Evolutionary conservation across 2,113 vertebrate genomes (phyloP), one percentile per base, ranked within the genome.

Genomic region (Propithecus coquereli): DNA sequence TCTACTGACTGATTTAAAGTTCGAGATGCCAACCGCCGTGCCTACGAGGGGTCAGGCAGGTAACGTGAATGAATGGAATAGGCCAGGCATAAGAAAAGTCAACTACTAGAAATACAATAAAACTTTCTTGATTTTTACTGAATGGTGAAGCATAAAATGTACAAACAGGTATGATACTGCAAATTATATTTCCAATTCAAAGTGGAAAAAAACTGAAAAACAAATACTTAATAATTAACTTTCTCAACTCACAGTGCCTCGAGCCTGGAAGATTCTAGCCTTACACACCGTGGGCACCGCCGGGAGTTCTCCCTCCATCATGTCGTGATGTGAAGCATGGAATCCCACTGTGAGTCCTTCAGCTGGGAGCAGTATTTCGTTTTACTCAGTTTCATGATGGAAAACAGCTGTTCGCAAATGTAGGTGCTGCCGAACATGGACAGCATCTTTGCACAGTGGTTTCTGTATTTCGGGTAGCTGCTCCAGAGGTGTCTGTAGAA

Each of bases 381-480:
- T 45, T 94, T 95, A 52, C 97, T 98, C 43, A 98, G 97, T 66
- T 98, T 98, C 97, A 98, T 93, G 63, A 98, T 97, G 83, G 96
- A 97, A 54, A 98, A 98, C 16, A 98, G 97, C 97, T 98, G 97
- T 12, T 98, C 97, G 1, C 97, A 98, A 52, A 98, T 43, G 90
- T 97, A 70, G 79, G 97, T 98, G 20, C 97, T 98, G 34, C 97
- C 97, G 0, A 98, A 98, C 97, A 98, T 97, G 79, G 97, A 98
- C 1, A 98, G 96, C 4, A 98, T 80, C 86, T 27, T 91, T 0
- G 97, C 97, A 1, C 97, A 97, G 91, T 97, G 97, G 34, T 5
- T 32, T 6, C 27, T 76, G 25, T 94, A 96, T 4, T 6, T 86
- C 0, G 97, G 97, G 86, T 97, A 98, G 65, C 95, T 96, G 11